Conservation (phyloP, 2,797 vertebrate genomes). For the Steatocranus sp. region DNA sequence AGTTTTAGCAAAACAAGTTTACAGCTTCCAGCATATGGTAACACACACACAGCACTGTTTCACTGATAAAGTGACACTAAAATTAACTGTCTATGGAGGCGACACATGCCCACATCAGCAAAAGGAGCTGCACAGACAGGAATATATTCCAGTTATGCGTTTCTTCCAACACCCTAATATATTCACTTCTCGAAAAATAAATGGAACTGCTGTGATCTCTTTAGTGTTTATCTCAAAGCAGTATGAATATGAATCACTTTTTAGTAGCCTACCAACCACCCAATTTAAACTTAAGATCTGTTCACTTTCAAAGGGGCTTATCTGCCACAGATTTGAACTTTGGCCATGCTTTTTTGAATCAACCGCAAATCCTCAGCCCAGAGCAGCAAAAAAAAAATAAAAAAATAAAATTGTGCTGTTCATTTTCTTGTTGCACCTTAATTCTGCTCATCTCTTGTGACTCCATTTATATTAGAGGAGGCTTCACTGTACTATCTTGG, state of each 20-base stretch:
- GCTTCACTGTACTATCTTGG: conserved; percentile 28
- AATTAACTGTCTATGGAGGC: background rate
- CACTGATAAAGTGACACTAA: background rate
- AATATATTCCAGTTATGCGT: background rate
- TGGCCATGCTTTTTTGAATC: background rate
- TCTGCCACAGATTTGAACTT: background rate
- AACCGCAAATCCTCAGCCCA: background rate
- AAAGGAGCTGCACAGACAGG: background rate
- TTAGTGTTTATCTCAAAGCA: conserved; percentile 1
- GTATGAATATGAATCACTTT: background rate
- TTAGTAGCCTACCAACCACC: background rate
- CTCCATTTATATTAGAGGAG: conserved; percentile 4
- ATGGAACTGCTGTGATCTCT: conserved; percentile 8
- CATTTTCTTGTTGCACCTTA: conserved; percentile 2
- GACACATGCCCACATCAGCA: background rate
- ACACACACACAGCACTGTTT: background rate
- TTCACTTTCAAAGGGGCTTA: background rate
- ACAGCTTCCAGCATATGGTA: background rate
- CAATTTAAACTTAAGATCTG: conserved; percentile 4
- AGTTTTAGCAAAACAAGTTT: background rate
- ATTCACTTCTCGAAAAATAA: background rate
- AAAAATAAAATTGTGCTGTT: background rate
- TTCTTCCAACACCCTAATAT: background rate
- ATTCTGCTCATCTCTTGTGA: conserved; percentile 5
- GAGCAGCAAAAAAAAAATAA: background rate